Evolutionary conservation across 1,140 invertebrate genomes (phyloP).

Genomic region (Apis laboriosa): DNA sequence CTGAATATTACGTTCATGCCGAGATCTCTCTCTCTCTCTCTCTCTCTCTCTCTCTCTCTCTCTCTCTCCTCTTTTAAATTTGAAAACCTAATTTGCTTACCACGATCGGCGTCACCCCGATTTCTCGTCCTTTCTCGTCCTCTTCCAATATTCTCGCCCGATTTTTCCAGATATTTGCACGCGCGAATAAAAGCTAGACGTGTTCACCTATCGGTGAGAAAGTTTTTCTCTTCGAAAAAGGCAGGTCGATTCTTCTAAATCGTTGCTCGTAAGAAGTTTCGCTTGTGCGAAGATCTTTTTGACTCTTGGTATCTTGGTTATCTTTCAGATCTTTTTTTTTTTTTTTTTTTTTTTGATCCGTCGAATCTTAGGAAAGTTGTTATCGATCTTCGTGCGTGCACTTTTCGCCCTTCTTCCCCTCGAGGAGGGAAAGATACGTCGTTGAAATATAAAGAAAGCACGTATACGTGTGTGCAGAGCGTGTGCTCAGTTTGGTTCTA

Average conservation of each 20-base stretch:
- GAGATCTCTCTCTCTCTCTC: neutral
- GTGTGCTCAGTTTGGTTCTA: neutral
- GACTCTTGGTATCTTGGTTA: too few species aligned
- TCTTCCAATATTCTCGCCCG: slow-evolving; percentile 20
- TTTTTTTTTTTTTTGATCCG: neutral
- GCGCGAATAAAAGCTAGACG: neutral
- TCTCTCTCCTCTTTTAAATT: slow-evolving; percentile 20
- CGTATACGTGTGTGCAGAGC: neutral
- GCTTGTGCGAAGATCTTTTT: too few species aligned
- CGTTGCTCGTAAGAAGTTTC: too few species aligned
- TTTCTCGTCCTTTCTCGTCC: neutral
- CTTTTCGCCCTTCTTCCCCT: neutral
- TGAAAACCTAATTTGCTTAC: slow-evolving; percentile 40
- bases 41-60: neutral
- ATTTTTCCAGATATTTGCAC: slow-evolving; percentile 30
- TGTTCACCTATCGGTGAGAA: neutral
- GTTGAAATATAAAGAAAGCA: neutral
- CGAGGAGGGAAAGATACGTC: neutral
- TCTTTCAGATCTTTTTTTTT: too few species aligned
- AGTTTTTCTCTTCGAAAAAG: neutral
- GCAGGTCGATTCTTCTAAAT: too few species aligned
- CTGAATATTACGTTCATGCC: neutral
- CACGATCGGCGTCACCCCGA: neutral
- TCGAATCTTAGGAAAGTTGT: neutral
- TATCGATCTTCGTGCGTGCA: neutral